Evolutionary conservation across 2,888 invertebrate species (phyloP).

Genomic region (Pollenia labialis): DNA sequence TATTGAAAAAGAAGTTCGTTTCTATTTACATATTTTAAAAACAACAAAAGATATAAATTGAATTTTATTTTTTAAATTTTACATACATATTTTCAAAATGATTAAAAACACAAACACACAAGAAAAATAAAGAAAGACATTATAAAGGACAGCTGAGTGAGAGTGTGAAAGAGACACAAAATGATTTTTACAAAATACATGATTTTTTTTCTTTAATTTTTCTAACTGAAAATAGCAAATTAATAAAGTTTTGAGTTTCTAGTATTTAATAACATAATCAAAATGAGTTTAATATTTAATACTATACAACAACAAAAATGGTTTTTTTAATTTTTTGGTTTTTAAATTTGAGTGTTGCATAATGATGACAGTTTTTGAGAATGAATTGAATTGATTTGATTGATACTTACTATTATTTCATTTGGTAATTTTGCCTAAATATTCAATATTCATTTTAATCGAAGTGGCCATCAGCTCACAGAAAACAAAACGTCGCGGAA

Average conservation of each 20-base stretch:
- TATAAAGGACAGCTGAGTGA: slow-evolving; percentile 55
- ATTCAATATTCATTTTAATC: slow-evolving; percentile 81
- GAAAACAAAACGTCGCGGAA: slow-evolving; percentile 83
- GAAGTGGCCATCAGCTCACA: slow-evolving; percentile 84
- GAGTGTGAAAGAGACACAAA: slow-evolving; percentile 47
- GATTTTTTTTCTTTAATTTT: slow-evolving; percentile 37
- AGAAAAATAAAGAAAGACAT: not conserved
- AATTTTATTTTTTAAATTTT: slow-evolving; percentile 34
- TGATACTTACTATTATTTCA: slow-evolving; percentile 83
- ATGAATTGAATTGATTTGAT: slow-evolving; percentile 69
- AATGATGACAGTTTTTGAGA: slow-evolving; percentile 50
- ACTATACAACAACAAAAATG: slow-evolving; percentile 37
- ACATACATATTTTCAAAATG: slow-evolving; percentile 37
- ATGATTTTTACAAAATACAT: slow-evolving; percentile 48
- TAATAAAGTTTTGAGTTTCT: slow-evolving; percentile 40
- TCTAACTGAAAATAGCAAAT: slow-evolving; percentile 44
- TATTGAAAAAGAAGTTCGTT: slow-evolving; percentile 16
- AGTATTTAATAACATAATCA: slow-evolving; percentile 13
- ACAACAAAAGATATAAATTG: slow-evolving; percentile 11
- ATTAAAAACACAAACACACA: slow-evolving; percentile 48
- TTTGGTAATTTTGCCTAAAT: slow-evolving; percentile 80
- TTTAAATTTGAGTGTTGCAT: slow-evolving; percentile 21
- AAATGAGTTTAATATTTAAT: slow-evolving; percentile 44
- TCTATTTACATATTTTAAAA: slow-evolving; percentile 33
- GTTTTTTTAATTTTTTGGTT: slow-evolving; percentile 24